These are phyloP conservation scores for Lycia hirtaria DNA, from an alignment of 2,888 invertebrate species.

Conservation along the genomic window DNA sequence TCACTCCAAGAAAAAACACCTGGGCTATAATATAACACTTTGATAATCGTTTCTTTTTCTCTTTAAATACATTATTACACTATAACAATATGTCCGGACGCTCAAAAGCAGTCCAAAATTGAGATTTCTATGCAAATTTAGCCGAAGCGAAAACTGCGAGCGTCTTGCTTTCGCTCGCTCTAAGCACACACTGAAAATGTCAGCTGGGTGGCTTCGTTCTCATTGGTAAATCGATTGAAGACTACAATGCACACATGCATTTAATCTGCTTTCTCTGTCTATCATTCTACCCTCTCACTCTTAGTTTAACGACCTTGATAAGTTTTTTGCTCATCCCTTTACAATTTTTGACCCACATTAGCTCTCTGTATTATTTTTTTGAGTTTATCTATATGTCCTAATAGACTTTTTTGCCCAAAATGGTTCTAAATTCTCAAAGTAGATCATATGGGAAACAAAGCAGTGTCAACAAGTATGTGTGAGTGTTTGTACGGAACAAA, in stretches of 20 bases:
- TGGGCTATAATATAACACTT: conserved; percentile 85
- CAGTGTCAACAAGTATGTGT: conserved; percentile 67
- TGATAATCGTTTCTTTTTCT: conserved; percentile 82
- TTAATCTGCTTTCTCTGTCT: conserved; percentile 57
- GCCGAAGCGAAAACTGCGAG: conserved; percentile 60
- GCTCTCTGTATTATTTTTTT: conserved; percentile 34
- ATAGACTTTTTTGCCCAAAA: conserved; percentile 33
- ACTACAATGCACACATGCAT: conserved; percentile 61
- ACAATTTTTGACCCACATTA: conserved; percentile 40
- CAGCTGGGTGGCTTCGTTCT: conserved; percentile 76
- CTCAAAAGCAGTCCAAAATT: conserved; percentile 76
- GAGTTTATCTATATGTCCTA: conserved; percentile 14
- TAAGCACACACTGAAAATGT: conserved; percentile 75
- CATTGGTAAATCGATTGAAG: conserved; percentile 83
- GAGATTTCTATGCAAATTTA: conserved; percentile 58
- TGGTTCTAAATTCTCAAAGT: conserved; percentile 38
- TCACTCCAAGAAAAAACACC: conserved; percentile 75
- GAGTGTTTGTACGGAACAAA: conserved; percentile 59
- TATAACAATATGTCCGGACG: conserved; percentile 74
- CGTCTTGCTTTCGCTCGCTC: conserved; percentile 63
- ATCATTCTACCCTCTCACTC: conserved; percentile 58
- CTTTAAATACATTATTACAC: conserved; percentile 85
- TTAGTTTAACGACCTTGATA: conserved; percentile 67
- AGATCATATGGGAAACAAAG: conserved; percentile 79
- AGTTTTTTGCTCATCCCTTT: conserved; percentile 47